These are phyloP conservation scores for Aphelocoma californica DNA, from an alignment of 2,797 vertebrate genomes.

Conservation along the genomic window DNA sequence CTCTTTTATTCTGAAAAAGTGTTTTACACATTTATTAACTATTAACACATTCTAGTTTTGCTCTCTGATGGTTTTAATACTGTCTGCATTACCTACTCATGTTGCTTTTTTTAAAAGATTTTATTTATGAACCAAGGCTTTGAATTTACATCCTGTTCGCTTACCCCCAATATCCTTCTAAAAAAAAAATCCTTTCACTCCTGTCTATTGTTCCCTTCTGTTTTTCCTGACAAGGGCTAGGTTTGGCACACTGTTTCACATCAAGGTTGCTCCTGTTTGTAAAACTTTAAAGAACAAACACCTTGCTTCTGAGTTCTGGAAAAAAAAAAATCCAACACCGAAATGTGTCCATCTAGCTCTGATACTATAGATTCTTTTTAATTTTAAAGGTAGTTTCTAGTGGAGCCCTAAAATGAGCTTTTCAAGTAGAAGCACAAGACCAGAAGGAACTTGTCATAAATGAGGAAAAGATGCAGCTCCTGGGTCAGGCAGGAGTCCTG, in stretches of 20 bases:
- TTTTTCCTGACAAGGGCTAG: background rate
- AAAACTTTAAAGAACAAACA: background rate
- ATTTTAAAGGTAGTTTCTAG: background rate
- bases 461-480: background rate
- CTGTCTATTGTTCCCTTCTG: constrained; percentile 21
- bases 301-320: background rate
- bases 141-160: constrained; percentile 38
- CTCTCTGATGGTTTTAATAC: background rate
- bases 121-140: background rate
- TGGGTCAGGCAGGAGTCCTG: background rate
- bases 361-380: background rate
- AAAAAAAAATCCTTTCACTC: constrained; percentile 2
- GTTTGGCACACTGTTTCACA: background rate
- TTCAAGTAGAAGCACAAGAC: background rate
- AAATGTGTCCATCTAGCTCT: background rate
- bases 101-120: background rate
- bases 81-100: background rate
- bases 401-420: background rate
- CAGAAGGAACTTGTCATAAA: background rate
- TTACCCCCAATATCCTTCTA: background rate
- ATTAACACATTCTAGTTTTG: background rate
- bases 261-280: background rate
- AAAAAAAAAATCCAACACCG: background rate
- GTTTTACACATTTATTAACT: background rate
- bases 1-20: background rate